Evolutionary conservation across 2,888 invertebrate genomes (phyloP).

Genomic region (Sepioteuthis lessoniana): DNA sequence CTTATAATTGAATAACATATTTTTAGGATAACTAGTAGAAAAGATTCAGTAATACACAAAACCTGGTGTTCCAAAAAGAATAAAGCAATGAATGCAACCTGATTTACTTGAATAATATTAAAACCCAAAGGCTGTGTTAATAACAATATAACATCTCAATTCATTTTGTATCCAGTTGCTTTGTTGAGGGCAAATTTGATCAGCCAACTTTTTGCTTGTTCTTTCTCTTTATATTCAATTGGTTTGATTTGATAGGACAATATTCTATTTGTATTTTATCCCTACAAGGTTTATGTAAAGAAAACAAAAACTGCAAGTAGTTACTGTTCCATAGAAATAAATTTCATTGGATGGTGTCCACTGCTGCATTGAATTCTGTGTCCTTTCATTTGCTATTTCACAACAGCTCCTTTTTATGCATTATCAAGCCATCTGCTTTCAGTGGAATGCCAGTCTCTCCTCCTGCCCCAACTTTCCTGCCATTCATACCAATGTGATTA

Average conservation of each 20-base stretch:
- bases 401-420: slow-evolving; percentile 19
- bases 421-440: slow-evolving; percentile 5
- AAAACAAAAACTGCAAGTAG: neutral
- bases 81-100: neutral
- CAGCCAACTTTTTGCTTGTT: neutral
- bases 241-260: neutral
- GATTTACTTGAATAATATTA: neutral
- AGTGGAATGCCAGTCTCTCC: neutral
- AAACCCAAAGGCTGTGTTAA: neutral
- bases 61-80: neutral
- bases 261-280: slow-evolving; percentile 6
- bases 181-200: neutral
- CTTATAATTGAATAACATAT: no score
- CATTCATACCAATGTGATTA: slow-evolving; percentile 33
- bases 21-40: no score
- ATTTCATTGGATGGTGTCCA: neutral
- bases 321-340: neutral
- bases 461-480: neutral
- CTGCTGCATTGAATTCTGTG: neutral
- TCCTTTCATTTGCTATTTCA: neutral
- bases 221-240: neutral
- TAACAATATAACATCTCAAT: neutral
- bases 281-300: neutral
- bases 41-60: neutral
- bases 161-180: neutral